Evolutionary conservation across 1,140 invertebrate genomes (phyloP).

Genomic region (Eriocheir sinensis): DNA sequence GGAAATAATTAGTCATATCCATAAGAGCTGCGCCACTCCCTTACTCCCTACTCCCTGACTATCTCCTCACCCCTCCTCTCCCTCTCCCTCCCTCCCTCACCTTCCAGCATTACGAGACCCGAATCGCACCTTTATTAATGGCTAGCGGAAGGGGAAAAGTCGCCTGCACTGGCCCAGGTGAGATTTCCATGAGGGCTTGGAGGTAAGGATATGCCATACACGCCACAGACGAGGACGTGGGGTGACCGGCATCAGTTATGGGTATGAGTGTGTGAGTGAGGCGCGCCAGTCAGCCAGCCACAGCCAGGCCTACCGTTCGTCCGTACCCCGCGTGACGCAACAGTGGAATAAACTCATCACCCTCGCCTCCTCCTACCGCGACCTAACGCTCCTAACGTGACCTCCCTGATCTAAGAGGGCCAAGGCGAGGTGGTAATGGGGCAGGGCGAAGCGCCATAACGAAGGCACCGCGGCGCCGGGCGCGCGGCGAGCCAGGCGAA

Average conservation of each 20-base stretch:
- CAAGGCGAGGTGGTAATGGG: neutral
- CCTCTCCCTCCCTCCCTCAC: neutral
- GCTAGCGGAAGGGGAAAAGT: neutral
- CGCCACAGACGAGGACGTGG: neutral
- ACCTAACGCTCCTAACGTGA: neutral
- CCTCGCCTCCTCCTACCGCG: neutral
- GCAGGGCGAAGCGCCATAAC: neutral
- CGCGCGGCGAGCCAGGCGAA: constrained; percentile 16
- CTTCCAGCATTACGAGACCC: neutral
- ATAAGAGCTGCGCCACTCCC: neutral
- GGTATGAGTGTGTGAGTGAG: neutral
- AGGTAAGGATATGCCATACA: neutral
- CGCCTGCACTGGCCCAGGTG: too few relatives aligned
- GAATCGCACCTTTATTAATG: neutral
- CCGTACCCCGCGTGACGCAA: neutral
- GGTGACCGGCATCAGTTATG: neutral
- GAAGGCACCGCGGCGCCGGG: constrained; percentile 23
- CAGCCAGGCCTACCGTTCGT: neutral
- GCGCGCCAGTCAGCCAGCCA: too few relatives aligned
- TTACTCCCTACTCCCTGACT: neutral
- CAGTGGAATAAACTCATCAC: neutral
- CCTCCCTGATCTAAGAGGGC: neutral
- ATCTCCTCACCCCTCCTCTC: neutral
- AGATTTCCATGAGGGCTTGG: too few relatives aligned
- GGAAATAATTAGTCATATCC: neutral